A percentile compares a stretch with the other conserved stretches of the same genome.
These are phyloP conservation scores for Nannospalax galili DNA, from an alignment of 2,113 vertebrate species.

Conservation along the genomic window DNA sequence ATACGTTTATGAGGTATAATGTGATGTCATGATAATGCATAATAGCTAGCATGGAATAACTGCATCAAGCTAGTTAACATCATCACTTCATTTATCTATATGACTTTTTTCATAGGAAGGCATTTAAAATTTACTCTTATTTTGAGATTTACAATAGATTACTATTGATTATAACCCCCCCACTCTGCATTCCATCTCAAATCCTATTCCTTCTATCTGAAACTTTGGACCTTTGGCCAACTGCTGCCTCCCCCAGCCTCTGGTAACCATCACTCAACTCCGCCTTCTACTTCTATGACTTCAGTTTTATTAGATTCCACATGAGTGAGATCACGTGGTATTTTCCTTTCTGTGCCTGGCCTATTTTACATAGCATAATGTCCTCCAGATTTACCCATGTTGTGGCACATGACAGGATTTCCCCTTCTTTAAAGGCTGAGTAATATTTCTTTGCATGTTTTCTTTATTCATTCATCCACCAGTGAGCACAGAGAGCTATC, in stretches of 20 bases:
- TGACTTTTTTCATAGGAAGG: background rate
- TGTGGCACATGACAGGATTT: background rate
- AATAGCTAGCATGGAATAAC: background rate
- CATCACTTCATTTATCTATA: background rate
- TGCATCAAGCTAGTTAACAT: background rate
- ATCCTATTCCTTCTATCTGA: background rate
- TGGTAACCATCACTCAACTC: background rate
- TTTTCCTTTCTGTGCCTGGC: background rate
- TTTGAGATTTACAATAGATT: background rate
- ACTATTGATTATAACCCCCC: background rate
- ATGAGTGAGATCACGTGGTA: background rate
- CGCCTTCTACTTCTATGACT: background rate
- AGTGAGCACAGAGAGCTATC: background rate
- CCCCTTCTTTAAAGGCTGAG: background rate
- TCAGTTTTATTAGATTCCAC: background rate
- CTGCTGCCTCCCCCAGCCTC: background rate
- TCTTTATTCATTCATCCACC: background rate
- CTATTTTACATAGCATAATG: background rate
- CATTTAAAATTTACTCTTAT: background rate
- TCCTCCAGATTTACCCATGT: background rate
- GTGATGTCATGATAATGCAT: background rate
- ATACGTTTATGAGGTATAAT: background rate
- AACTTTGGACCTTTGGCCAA: background rate
- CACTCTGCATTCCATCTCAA: background rate
- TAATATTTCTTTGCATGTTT: background rate